Evolutionary conservation across 2,113 vertebrate genomes (phyloP).

Genomic region (Oryctolagus cuniculus): mOryCun1.1 NC_091441.1:122229501-122230000

Average conservation of each 20-base stretch:
- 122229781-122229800: neutral
- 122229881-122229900: neutral
- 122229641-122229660: neutral
- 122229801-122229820: neutral
- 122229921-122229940: neutral
- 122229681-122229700: neutral
- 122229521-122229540: neutral
- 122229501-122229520: neutral
- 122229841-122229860: neutral
- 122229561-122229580: too few species aligned
- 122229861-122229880: neutral
- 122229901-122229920: neutral
- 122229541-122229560: neutral
- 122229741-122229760: neutral
- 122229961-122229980: neutral
- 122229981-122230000: neutral
- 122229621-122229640: too few species aligned
- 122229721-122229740: too few species aligned
- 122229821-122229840: neutral
- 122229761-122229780: neutral
- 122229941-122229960: neutral
- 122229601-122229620: neutral
- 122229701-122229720: fast-evolving
- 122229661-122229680: neutral
- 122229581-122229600: too few species aligned